A percentile compares a stretch with the other conserved stretches of the same genome.
These are phyloP conservation scores for Bolinopsis microptera DNA, from an alignment of 37 sponge, comb jelly and placozoan species.

Conservation along the genomic window DNA sequence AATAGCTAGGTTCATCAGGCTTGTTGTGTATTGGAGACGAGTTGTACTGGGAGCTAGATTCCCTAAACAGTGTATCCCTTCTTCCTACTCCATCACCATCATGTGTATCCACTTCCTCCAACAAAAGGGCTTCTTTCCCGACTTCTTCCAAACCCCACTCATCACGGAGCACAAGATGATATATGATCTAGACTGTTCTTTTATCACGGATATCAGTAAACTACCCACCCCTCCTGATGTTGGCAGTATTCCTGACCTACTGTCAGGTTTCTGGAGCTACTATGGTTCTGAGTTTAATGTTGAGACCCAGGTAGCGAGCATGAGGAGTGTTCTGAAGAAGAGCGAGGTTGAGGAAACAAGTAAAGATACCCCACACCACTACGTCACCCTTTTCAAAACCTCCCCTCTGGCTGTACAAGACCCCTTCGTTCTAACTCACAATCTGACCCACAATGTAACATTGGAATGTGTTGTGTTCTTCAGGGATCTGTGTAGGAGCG, in stretches of 20 bases:
- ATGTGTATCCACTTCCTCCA: slow-evolving; percentile 23
- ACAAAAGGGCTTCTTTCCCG: background rate
- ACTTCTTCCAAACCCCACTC: slow-evolving; percentile 5
- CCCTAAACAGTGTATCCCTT: background rate
- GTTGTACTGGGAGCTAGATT: slow-evolving; percentile 6
- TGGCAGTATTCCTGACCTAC: background rate
- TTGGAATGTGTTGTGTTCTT: slow-evolving; percentile 35
- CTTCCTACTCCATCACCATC: slow-evolving; percentile 56
- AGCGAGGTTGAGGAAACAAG: background rate
- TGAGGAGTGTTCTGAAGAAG: background rate
- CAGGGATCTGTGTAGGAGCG: slow-evolving; percentile 21
- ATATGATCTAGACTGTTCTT: slow-evolving; percentile 60
- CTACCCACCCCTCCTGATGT: background rate
- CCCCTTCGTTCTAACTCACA: slow-evolving; percentile 45
- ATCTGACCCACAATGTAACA: slow-evolving; percentile 40
- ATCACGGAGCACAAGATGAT: slow-evolving; percentile 27
- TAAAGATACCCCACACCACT: background rate
- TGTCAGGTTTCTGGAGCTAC: slow-evolving; percentile 57
- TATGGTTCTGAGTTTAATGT: slow-evolving; percentile 35
- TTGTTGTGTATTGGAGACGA: background rate
- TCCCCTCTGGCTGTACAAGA: slow-evolving; percentile 49
- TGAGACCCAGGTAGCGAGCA: slow-evolving; percentile 1
- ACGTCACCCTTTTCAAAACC: slow-evolving; percentile 6
- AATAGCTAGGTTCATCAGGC: background rate
- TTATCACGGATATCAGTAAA: slow-evolving; percentile 11